Evolutionary conservation across 2,113 vertebrate species (phyloP).

Genomic region (Malurus melanocephalus): DNA sequence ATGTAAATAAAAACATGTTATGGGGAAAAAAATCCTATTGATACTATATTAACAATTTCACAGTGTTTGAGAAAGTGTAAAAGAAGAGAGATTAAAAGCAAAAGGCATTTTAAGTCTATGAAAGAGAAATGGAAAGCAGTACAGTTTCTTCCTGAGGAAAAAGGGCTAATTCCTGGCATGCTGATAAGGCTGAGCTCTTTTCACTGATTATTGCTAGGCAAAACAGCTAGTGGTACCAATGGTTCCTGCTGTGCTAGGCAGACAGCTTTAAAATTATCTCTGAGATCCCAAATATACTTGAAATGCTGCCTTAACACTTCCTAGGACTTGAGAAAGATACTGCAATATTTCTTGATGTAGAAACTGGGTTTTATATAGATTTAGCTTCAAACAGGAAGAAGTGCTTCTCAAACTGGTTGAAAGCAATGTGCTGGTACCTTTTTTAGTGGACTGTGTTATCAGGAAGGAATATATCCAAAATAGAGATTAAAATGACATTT

Average conservation of each 20-base stretch:
- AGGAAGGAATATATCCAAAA: background rate
- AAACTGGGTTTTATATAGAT: background rate
- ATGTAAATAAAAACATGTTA: background rate
- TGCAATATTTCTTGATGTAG: background rate
- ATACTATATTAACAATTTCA: background rate
- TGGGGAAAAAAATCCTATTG: background rate
- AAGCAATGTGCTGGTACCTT: background rate
- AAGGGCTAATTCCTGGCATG: background rate
- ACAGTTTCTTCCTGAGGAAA: background rate
- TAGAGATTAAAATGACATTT: background rate
- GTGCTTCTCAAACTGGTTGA: background rate
- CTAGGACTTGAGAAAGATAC: background rate
- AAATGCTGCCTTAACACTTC: background rate
- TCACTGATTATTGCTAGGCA: background rate
- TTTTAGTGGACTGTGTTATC: background rate
- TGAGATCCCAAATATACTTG: background rate
- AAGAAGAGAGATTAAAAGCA: background rate
- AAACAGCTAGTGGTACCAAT: background rate
- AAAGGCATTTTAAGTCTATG: background rate
- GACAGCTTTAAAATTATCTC: slow-evolving; percentile 1
- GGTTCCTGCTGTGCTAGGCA: background rate
- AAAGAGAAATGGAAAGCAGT: background rate
- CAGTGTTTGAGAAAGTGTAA: background rate
- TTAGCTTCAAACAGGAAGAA: background rate
- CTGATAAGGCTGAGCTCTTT: background rate